Evolutionary conservation across 2,797 vertebrate genomes (phyloP).

Genomic region (Halcyon leucocephala): DNA sequence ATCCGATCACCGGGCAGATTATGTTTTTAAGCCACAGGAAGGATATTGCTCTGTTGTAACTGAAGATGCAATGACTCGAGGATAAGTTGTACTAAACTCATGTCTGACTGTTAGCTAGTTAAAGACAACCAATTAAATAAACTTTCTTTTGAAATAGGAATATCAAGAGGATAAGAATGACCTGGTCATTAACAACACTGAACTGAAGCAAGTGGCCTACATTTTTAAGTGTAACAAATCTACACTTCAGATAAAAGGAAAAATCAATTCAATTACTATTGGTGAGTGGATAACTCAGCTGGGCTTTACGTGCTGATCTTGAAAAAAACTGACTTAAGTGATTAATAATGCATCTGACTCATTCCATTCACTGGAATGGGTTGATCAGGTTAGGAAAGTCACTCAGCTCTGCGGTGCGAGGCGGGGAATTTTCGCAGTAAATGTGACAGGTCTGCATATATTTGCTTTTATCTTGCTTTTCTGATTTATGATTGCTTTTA

Average conservation of each 20-base stretch:
- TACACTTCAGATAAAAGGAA: constrained; percentile 94
- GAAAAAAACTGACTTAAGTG: neutral
- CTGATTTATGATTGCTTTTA: neutral
- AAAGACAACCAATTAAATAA: constrained; percentile 46
- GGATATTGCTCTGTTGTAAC: neutral
- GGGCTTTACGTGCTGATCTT: neutral
- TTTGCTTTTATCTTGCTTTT: constrained; percentile 11
- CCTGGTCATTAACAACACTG: constrained; percentile 91
- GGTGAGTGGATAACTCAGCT: constrained; percentile 77
- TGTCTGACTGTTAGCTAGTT: constrained; percentile 8
- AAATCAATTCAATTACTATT: constrained; percentile 96
- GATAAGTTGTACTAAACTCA: constrained; percentile 5
- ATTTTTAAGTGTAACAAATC: constrained; percentile 91
- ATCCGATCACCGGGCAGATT: neutral
- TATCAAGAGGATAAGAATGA: constrained; percentile 92
- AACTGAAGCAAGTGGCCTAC: constrained; percentile 95
- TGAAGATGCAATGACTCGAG: constrained; percentile 22
- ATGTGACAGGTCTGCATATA: neutral
- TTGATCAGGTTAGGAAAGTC: neutral
- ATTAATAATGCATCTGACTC: constrained; percentile 5
- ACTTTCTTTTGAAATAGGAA: constrained; percentile 83
- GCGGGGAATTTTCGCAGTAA: neutral
- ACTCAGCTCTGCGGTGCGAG: neutral
- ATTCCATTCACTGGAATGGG: neutral
- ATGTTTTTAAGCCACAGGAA: constrained; percentile 33